phyloP scores from a whole-genome alignment of 2,113 vertebrate genomes.

The Halichoerus grypus region DNA sequence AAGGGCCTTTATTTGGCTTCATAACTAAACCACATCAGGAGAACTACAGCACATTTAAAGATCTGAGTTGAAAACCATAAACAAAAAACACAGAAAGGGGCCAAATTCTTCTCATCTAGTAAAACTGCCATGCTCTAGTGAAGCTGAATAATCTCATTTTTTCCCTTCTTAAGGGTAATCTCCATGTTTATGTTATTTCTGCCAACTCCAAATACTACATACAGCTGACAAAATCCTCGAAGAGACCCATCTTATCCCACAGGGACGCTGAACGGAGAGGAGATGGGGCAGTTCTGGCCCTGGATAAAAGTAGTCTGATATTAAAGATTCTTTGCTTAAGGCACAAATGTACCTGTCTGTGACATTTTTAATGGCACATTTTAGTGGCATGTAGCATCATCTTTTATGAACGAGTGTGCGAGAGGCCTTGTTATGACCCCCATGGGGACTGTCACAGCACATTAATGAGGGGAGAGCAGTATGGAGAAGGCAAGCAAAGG shows the following conservation, averaged over 20 bases:
- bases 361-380: constrained; percentile 35
- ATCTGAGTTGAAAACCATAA: background rate
- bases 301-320: constrained; percentile 48
- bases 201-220: background rate
- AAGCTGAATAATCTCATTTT: background rate
- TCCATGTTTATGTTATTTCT: constrained; percentile 22
- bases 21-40: background rate
- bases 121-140: background rate
- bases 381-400: background rate
- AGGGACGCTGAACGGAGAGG: background rate
- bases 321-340: constrained; percentile 66
- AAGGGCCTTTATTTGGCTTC: background rate
- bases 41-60: background rate
- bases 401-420: background rate
- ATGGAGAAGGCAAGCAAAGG: background rate
- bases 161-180: background rate
- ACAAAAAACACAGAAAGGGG: background rate
- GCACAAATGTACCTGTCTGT: constrained; percentile 33
- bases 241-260: background rate
- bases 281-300: background rate
- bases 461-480: background rate
- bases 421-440: constrained; percentile 28
- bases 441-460: background rate
- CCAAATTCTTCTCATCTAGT: background rate
- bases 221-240: constrained; percentile 6